Evolutionary conservation across 2,113 vertebrate genomes (phyloP).

Genomic region (Cricetomys ansorgei): DNA sequence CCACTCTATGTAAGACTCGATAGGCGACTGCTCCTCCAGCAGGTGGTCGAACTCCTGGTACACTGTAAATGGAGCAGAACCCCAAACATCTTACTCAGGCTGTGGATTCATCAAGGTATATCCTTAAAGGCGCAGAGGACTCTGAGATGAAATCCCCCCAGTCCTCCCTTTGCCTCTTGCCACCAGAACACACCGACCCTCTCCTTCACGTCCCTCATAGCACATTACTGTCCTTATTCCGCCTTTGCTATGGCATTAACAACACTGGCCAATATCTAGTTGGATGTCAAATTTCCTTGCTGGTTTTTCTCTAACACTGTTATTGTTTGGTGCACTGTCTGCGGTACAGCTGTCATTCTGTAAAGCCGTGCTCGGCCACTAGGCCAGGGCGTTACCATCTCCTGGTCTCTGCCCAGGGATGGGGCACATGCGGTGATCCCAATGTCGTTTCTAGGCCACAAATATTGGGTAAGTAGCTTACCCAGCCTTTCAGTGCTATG

Average conservation of each 20-base stretch:
- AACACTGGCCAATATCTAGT: too few relatives aligned
- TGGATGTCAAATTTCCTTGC: background rate
- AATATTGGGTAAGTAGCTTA: background rate
- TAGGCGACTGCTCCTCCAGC: constrained; percentile 97
- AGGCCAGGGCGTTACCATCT: background rate
- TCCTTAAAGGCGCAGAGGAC: background rate
- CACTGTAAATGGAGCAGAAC: constrained; percentile 87
- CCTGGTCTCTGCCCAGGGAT: background rate
- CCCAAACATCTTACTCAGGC: background rate
- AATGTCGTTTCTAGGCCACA: background rate
- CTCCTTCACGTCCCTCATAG: background rate
- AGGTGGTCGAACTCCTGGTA: constrained; percentile 99
- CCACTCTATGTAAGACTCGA: constrained; percentile 98
- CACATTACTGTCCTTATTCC: background rate
- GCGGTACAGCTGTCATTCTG: background rate
- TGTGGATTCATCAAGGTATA: background rate
- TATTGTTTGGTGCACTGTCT: background rate
- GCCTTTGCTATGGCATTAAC: background rate
- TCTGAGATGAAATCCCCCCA: background rate
- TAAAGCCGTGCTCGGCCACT: background rate
- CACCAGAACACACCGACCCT: background rate
- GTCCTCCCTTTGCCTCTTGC: background rate
- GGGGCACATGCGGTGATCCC: background rate
- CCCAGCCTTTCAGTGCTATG: background rate
- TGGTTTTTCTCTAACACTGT: background rate